phyloP scores from a whole-genome alignment of 2,113 vertebrate species.

The Cololabis saira region DNA sequence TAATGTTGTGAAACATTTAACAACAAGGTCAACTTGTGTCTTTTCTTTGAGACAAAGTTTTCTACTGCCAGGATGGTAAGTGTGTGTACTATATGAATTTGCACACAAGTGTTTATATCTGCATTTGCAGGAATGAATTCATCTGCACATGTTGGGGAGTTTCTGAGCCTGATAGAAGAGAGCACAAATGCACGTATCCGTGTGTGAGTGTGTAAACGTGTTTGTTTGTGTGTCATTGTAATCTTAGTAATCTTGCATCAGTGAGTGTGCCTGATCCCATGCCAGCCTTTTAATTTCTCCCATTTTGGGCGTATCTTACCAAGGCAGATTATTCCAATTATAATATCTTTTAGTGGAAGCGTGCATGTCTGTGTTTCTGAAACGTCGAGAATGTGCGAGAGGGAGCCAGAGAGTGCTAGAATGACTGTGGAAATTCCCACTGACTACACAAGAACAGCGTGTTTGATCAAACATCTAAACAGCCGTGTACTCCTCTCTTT shows the following conservation, averaged over 20 bases:
- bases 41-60: constrained; percentile 31
- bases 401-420: constrained; percentile 49
- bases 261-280: constrained; percentile 53
- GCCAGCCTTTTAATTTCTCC: constrained; percentile 64
- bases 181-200: constrained; percentile 18
- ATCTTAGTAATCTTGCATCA: constrained; percentile 65
- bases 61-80: constrained; percentile 16
- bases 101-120: constrained; percentile 6
- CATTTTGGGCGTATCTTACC: constrained; percentile 60
- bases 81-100: not conserved
- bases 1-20: constrained; percentile 39
- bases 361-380: constrained; percentile 37
- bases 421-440: constrained; percentile 78
- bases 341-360: constrained; percentile 47
- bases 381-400: constrained; percentile 54
- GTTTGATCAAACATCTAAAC: constrained; percentile 68
- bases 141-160: constrained; percentile 40
- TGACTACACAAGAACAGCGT: constrained; percentile 59
- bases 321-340: constrained; percentile 61
- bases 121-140: constrained; percentile 28
- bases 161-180: constrained; percentile 20
- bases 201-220: constrained; percentile 7
- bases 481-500: constrained; percentile 48
- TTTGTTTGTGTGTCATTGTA: constrained; percentile 34
- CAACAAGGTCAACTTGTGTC: constrained; percentile 55